Percentiles rank a stretch among this genome's conserved stretches.
Conservation (phyloP, 1,140 invertebrate species). For the Prorops nasuta region DNA sequence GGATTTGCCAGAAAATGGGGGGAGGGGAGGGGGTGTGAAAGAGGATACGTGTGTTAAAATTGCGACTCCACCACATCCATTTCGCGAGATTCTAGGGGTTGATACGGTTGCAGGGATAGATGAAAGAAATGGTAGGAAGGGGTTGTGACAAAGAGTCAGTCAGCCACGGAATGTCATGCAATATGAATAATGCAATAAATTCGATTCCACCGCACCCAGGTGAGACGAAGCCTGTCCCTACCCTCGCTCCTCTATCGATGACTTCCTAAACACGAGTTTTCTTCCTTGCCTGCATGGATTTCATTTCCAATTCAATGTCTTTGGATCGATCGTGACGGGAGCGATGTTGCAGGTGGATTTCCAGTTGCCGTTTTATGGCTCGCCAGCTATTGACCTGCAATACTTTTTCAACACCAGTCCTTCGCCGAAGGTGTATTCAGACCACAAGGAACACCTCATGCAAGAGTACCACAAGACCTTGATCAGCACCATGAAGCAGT, state of each 20-base stretch:
- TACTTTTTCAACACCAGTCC: constrained; percentile 58
- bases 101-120: too few species aligned
- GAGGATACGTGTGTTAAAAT: too few species aligned
- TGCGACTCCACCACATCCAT: too few species aligned
- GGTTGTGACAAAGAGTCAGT: too few species aligned
- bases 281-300: constrained; percentile 12
- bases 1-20: too few species aligned
- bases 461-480: constrained; percentile 47
- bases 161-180: constrained; percentile 10
- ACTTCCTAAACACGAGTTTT: constrained; percentile 38
- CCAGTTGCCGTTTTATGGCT: constrained; percentile 50
- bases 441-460: constrained; percentile 44
- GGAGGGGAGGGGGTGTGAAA: too few species aligned
- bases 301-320: constrained; percentile 38
- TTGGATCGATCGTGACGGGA: neutral
- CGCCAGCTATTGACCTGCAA: constrained; percentile 56
- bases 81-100: too few species aligned
- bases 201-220: constrained; percentile 21
- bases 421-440: constrained; percentile 26
- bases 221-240: constrained; percentile 14
- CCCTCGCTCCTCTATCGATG: constrained; percentile 1
- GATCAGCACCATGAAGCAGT: constrained; percentile 36
- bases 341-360: constrained; percentile 59
- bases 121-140: too few species aligned
- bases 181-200: constrained; percentile 41